Conservation (phyloP, 1,140 invertebrate genomes). For the Temnothorax curvispinosus region DNA sequence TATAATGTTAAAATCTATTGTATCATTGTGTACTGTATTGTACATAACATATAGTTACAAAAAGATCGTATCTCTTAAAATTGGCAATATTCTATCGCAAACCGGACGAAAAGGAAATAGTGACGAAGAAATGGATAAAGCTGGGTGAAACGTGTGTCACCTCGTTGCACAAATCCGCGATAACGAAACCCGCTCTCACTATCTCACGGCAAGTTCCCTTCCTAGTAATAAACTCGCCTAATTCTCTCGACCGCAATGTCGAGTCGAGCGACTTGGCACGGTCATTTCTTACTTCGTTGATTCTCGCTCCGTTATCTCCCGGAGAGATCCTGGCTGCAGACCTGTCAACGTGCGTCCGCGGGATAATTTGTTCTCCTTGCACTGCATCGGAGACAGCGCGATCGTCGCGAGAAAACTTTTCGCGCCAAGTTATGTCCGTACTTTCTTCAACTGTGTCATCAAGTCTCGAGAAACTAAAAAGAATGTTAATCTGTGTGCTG, state of each 20-base stretch:
- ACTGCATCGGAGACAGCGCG: conserved; percentile 19
- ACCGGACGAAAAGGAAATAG: neutral
- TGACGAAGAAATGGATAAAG: neutral
- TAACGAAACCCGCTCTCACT: conserved; percentile 66
- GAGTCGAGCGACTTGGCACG: conserved; percentile 66
- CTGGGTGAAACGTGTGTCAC: conserved; percentile 40
- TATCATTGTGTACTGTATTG: neutral
- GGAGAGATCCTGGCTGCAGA: conserved; percentile 38
- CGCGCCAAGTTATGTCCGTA: conserved; percentile 13
- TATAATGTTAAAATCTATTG: neutral
- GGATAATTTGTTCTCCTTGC: conserved; percentile 48
- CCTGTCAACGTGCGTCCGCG: conserved; percentile 54
- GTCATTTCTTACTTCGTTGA: conserved; percentile 74
- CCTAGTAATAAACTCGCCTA: conserved; percentile 72
- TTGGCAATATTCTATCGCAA: neutral
- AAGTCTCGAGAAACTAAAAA: conserved; percentile 38
- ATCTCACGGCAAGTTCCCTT: conserved; percentile 69
- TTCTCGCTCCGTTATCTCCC: conserved; percentile 65
- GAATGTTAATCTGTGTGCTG: conserved; percentile 47
- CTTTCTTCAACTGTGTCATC: conserved; percentile 43
- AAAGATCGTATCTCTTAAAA: neutral
- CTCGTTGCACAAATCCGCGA: conserved; percentile 69
- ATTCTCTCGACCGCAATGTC: conserved; percentile 68
- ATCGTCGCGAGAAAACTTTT: conserved; percentile 42
- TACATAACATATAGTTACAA: neutral